phyloP scores from a whole-genome alignment of 1,140 invertebrate genomes.

The Neodiprion lecontei region DNA sequence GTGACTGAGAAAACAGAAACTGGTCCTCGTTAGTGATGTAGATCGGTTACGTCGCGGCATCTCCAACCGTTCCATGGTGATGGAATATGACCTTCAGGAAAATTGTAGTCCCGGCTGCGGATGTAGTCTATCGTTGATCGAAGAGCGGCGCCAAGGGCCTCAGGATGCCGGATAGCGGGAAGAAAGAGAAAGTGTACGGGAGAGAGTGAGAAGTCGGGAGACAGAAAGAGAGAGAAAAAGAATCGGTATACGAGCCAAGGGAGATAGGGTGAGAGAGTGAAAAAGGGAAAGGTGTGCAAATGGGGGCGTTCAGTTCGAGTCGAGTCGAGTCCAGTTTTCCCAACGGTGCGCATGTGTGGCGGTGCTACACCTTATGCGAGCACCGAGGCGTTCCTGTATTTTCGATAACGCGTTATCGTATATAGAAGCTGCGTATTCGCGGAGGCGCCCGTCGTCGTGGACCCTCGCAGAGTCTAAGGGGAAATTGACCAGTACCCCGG shows the following conservation, averaged over 20 bases:
- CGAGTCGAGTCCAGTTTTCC: conserved; percentile 41
- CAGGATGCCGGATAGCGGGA: conserved; percentile 8
- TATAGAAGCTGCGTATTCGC: conserved; percentile 32
- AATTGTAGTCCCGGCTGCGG: not conserved
- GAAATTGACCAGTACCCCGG: conserved; percentile 49
- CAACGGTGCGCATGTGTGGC: conserved; percentile 9
- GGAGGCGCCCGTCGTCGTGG: conserved; percentile 36
- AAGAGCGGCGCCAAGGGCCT: conserved; percentile 10
- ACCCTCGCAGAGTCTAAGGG: conserved; percentile 42
- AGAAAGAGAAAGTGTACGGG: not conserved
- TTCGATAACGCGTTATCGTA: conserved; percentile 10
- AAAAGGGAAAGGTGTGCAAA: conserved; percentile 46
- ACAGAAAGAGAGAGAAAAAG: not conserved
- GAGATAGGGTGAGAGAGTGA: conserved; percentile 17
- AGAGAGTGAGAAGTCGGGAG: not conserved
- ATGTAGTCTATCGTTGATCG: not conserved
- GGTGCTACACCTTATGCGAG: conserved; percentile 10
- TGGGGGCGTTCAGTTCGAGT: conserved; percentile 29
- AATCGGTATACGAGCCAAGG: not conserved
- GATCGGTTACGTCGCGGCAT: too few relatives aligned
- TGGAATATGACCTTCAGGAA: not conserved
- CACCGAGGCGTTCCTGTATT: conserved; percentile 3
- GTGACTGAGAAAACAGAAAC: too few relatives aligned
- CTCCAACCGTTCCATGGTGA: too few relatives aligned
- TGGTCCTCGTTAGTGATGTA: too few relatives aligned